Evolutionary conservation across 2,888 invertebrate genomes (phyloP).

Genomic region (Tridacna crocea): DNA sequence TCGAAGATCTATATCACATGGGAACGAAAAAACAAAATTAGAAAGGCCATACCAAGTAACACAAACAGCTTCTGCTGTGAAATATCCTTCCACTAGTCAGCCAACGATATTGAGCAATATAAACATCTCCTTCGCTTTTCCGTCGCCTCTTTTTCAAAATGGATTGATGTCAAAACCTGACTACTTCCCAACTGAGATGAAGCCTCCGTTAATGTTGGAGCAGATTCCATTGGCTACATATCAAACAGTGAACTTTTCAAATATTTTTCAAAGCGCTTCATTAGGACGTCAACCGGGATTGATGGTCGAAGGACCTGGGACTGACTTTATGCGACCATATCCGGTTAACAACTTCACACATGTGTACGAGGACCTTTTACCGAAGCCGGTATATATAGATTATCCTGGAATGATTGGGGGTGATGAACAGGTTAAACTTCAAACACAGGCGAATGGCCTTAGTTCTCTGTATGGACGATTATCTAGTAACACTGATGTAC

Average conservation of each 20-base stretch:
- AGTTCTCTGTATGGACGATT: too few species aligned
- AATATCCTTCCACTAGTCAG: too few species aligned
- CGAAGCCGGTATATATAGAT: not conserved
- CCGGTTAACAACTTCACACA: not conserved
- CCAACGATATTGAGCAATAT: too few species aligned
- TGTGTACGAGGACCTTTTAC: not conserved
- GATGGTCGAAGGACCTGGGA: conserved; percentile 35
- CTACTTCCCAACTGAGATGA: not conserved
- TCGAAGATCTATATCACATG: too few species aligned
- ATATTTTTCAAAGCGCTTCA: conserved; percentile 27
- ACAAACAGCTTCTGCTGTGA: too few species aligned
- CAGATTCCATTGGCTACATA: conserved; percentile 26
- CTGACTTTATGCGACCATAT: not conserved
- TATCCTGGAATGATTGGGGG: not conserved
- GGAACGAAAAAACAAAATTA: too few species aligned
- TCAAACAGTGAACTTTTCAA: not conserved
- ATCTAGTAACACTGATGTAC: too few species aligned
- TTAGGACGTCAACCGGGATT: conserved; percentile 49
- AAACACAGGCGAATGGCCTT: not conserved
- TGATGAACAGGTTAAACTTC: too few species aligned
- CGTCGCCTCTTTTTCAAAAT: too few species aligned
- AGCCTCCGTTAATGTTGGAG: conserved; percentile 7
- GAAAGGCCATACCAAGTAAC: too few species aligned
- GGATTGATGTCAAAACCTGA: too few species aligned
- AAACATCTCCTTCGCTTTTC: too few species aligned